phyloP scores from a whole-genome alignment of 2,113 vertebrate species.

The Petroica traversi region DNA sequence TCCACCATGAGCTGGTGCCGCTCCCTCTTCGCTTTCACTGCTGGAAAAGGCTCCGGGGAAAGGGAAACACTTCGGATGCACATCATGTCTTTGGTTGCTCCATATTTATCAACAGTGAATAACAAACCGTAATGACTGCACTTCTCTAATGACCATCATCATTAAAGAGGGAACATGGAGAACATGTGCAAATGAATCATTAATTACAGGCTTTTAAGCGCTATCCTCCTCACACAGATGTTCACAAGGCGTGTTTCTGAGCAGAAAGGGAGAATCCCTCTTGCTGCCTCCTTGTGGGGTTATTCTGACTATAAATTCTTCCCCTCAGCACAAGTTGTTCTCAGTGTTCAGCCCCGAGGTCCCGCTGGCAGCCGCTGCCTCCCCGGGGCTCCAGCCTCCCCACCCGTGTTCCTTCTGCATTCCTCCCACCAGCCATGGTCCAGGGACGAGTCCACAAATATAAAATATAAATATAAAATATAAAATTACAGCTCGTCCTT shows the following conservation, averaged over 20 bases:
- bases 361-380: not conserved
- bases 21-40: not conserved
- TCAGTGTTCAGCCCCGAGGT: not conserved
- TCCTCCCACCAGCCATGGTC: not conserved
- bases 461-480: too few relatives aligned
- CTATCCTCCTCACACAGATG: not conserved
- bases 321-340: not conserved
- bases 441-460: not conserved
- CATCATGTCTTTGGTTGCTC: not conserved
- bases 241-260: not conserved
- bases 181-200: slow-evolving; percentile 35
- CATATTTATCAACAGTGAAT: slow-evolving; percentile 6
- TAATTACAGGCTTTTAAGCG: slow-evolving; percentile 18
- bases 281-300: not conserved
- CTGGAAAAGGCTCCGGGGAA: not conserved
- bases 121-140: not conserved
- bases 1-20: not conserved
- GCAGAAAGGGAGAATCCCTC: not conserved
- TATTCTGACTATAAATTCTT: not conserved
- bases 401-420: not conserved
- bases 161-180: slow-evolving; percentile 2
- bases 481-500: not conserved
- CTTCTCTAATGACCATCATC: slow-evolving; percentile 2
- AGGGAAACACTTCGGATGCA: not conserved
- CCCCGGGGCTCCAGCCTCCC: not conserved